phyloP scores from a whole-genome alignment of 2,113 vertebrate genomes.

The Daphoenositta chrysoptera region DNA sequence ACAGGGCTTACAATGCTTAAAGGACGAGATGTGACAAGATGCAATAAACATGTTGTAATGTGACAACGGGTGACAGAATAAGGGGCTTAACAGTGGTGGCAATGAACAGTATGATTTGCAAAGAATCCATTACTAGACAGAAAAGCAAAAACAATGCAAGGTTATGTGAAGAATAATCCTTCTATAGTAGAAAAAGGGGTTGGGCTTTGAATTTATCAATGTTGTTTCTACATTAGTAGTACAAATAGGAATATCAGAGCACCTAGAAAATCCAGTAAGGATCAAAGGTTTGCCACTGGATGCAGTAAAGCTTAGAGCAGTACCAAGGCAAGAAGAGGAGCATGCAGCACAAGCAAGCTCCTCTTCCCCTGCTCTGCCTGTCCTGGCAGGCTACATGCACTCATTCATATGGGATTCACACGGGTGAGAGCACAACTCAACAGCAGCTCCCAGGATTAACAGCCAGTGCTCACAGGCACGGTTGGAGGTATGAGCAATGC shows the following conservation, averaged over 20 bases:
- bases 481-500: not conserved
- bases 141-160: not conserved
- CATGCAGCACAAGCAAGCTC: not conserved
- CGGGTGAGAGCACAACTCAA: not conserved
- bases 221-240: not conserved
- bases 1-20: not conserved
- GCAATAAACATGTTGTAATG: not conserved
- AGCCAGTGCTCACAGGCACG: not conserved
- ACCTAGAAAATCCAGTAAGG: not conserved
- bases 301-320: not conserved
- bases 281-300: not conserved
- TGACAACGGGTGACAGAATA: not conserved
- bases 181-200: not conserved
- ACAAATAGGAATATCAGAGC: not conserved
- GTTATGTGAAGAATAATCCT: not conserved
- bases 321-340: not conserved
- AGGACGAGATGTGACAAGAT: not conserved
- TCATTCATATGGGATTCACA: not conserved
- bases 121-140: not conserved
- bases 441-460: not conserved
- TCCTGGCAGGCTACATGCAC: not conserved
- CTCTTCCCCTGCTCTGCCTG: not conserved
- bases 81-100: not conserved
- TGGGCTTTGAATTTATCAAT: not conserved
- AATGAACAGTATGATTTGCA: not conserved